phyloP scores from a whole-genome alignment of 2,888 invertebrate genomes.

The Sabatieria punctata region DNA sequence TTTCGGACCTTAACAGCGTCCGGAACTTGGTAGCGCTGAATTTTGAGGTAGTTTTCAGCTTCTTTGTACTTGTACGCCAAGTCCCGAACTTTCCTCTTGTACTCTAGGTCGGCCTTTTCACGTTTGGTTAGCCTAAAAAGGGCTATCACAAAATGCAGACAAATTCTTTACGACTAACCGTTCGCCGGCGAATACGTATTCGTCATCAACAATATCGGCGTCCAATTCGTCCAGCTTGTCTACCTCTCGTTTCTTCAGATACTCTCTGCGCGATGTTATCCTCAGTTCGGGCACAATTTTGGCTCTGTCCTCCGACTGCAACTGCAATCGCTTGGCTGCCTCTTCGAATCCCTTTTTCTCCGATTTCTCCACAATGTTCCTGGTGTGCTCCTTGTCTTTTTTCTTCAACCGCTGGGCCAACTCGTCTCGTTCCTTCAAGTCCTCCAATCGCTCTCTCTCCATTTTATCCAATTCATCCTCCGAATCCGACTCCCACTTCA shows the following conservation, averaged over 20 bases:
- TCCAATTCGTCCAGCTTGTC: constrained; percentile 90
- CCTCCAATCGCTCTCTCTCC: constrained; percentile 39
- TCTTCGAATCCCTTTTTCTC: constrained; percentile 33
- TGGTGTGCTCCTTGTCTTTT: constrained; percentile 69
- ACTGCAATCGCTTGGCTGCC: neutral
- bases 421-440: constrained; percentile 79
- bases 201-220: constrained; percentile 84
- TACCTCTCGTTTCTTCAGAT: constrained; percentile 82
- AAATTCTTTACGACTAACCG: constrained; percentile 45
- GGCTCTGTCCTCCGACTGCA: constrained; percentile 45
- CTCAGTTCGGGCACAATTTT: constrained; percentile 71
- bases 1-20: constrained; percentile 40
- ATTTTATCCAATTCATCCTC: constrained; percentile 16
- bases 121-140: constrained; percentile 57
- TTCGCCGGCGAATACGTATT: constrained; percentile 73
- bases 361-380: constrained; percentile 49
- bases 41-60: constrained; percentile 75
- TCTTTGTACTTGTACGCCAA: constrained; percentile 87
- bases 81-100: constrained; percentile 71
- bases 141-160: constrained; percentile 1
- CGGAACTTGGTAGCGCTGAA: constrained; percentile 87
- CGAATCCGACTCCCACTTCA: constrained; percentile 5
- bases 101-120: constrained; percentile 64
- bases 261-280: constrained; percentile 74
- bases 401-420: constrained; percentile 70